Conservation (phyloP, 2,113 vertebrate genomes). For the Propithecus coquereli region DNA sequence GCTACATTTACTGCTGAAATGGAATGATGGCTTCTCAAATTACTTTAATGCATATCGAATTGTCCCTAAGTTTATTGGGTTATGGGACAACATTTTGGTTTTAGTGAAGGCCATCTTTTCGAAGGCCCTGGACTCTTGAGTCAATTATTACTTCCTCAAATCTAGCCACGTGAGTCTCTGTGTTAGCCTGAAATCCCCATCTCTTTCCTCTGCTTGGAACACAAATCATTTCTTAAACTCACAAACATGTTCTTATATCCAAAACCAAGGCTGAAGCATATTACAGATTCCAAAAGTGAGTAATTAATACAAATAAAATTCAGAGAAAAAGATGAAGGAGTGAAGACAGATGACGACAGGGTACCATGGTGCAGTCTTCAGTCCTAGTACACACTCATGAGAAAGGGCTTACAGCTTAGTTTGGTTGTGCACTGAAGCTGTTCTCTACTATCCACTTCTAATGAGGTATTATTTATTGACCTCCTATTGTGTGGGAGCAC, state of each 20-base stretch:
- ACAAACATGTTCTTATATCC: background rate
- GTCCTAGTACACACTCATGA: too few relatives aligned
- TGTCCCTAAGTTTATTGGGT: constrained; percentile 5
- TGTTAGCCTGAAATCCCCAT: background rate
- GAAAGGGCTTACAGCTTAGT: background rate
- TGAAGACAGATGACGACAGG: background rate
- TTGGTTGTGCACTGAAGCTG: too few relatives aligned
- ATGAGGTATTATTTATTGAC: background rate
- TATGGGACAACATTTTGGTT: constrained; percentile 25
- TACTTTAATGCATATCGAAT: background rate
- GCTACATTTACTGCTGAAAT: background rate
- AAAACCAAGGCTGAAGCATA: background rate
- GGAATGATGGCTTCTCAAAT: constrained; percentile 46
- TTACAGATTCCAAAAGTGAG: background rate
- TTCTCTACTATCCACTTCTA: background rate
- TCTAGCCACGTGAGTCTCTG: background rate
- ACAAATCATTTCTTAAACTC: background rate
- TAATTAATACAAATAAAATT: background rate
- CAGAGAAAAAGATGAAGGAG: background rate
- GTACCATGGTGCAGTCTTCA: accelerated
- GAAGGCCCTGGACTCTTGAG: background rate
- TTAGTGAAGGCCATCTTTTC: background rate
- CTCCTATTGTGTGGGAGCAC: background rate
- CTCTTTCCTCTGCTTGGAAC: background rate
- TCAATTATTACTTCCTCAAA: background rate